Evolutionary conservation across 2,113 vertebrate genomes (phyloP).

Genomic region (Sterrhoptilus dennistouni): DNA sequence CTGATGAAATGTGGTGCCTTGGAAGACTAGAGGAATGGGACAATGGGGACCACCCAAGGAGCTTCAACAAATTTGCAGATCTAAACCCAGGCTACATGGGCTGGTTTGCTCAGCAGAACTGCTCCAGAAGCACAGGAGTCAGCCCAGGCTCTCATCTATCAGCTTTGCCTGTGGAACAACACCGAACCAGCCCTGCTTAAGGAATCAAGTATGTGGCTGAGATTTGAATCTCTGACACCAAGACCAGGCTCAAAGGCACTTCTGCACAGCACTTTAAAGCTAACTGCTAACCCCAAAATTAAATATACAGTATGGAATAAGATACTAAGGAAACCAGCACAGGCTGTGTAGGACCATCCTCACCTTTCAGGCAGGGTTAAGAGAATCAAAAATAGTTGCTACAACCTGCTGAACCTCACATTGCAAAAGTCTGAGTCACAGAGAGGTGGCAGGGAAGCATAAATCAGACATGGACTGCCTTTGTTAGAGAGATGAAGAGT

Average conservation of each 20-base stretch:
- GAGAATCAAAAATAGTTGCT: not conserved
- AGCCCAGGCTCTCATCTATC: not conserved
- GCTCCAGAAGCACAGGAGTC: not conserved
- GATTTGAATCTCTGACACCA: not conserved
- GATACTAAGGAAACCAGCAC: not conserved
- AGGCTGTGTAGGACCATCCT: not conserved
- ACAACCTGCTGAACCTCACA: not conserved
- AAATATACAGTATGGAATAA: not conserved
- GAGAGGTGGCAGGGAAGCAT: not conserved
- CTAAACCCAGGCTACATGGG: not conserved
- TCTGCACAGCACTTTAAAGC: not conserved
- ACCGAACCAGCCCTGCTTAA: not conserved
- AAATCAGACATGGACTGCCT: not conserved
- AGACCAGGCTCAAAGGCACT: not conserved
- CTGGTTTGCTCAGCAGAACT: not conserved
- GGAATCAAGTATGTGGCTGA: not conserved
- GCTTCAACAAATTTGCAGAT: not conserved
- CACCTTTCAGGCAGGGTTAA: not conserved
- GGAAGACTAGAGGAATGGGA: not conserved
- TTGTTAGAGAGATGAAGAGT: not conserved
- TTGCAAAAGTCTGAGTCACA: not conserved
- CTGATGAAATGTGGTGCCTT: not conserved
- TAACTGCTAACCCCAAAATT: not conserved
- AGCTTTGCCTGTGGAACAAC: not conserved
- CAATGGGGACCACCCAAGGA: fast-evolving